Percentiles rank a stretch among this genome's conserved stretches.
Evolutionary conservation across 2,888 invertebrate genomes (phyloP).

Genomic region (Drosophila kanekoi): DNA sequence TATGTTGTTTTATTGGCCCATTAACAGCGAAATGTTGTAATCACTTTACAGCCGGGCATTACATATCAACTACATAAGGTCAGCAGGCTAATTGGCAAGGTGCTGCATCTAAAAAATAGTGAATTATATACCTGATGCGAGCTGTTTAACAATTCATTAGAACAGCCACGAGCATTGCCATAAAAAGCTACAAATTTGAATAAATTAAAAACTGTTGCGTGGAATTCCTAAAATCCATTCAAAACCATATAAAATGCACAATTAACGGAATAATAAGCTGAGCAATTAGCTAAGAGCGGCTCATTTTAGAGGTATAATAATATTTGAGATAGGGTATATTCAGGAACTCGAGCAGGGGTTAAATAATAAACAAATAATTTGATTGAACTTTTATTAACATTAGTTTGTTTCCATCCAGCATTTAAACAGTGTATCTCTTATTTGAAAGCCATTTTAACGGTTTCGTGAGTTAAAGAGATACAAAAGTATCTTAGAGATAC

Average conservation of each 20-base stretch:
- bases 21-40: constrained; percentile 21
- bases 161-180: constrained; percentile 3
- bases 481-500: background rate
- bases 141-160: constrained; percentile 17
- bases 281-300: background rate
- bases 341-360: too few species aligned
- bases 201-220: constrained; percentile 11
- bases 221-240: background rate
- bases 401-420: too few species aligned
- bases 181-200: constrained; percentile 2
- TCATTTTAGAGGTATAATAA: constrained; percentile 1
- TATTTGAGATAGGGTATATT: background rate
- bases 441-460: too few species aligned
- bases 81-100: constrained; percentile 34
- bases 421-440: too few species aligned
- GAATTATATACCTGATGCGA: constrained; percentile 12
- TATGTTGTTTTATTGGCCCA: constrained; percentile 18
- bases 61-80: constrained; percentile 18
- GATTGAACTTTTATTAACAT: too few species aligned
- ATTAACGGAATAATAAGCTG: background rate
- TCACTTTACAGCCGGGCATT: constrained; percentile 10
- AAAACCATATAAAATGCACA: constrained; percentile 1
- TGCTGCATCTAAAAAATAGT: constrained; percentile 1
- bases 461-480: background rate
- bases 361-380: background rate